phyloP scores from a whole-genome alignment of 2,797 vertebrate genomes.

The Microcaecilia unicolor region DNA sequence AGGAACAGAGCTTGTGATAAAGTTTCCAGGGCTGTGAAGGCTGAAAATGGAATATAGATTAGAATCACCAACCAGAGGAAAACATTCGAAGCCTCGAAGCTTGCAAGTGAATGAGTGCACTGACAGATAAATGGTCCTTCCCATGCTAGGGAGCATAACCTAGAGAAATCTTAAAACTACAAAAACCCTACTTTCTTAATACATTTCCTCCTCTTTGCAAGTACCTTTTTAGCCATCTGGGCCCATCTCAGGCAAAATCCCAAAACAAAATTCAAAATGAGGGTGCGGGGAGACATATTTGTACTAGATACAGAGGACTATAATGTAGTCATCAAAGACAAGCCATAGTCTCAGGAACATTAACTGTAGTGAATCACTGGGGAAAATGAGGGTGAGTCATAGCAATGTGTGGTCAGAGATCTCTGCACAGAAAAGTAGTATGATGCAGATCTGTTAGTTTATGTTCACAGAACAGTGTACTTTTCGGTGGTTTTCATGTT shows the following conservation, averaged over 20 bases:
- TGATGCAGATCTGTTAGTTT: slow-evolving; percentile 27
- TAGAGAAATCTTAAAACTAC: too few relatives aligned
- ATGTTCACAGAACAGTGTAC: slow-evolving; percentile 32
- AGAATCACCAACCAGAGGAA: slow-evolving; percentile 3
- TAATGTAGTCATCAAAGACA: slow-evolving; percentile 35
- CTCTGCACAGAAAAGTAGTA: too few relatives aligned
- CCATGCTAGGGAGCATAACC: too few relatives aligned
- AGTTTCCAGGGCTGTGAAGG: slow-evolving; percentile 16
- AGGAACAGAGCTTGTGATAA: slow-evolving; percentile 9
- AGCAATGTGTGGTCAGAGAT: slow-evolving; percentile 38
- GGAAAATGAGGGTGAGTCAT: slow-evolving; percentile 50
- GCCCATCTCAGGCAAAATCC: too few relatives aligned
- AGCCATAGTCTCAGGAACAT: slow-evolving; percentile 33
- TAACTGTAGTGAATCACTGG: slow-evolving; percentile 46
- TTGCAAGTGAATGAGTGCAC: too few relatives aligned
- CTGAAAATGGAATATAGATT: slow-evolving; percentile 9
- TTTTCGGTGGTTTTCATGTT: slow-evolving; percentile 28
- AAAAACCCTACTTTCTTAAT: too few relatives aligned
- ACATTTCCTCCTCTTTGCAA: not conserved
- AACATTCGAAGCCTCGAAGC: too few relatives aligned
- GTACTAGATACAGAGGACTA: too few relatives aligned
- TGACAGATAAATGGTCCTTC: too few relatives aligned
- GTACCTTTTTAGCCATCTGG: too few relatives aligned
- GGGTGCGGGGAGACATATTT: slow-evolving; percentile 18
- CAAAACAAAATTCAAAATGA: slow-evolving; percentile 8